These are phyloP conservation scores for Trissolcus brochymenae DNA, from an alignment of 2,888 invertebrate species.

Conservation along the genomic window DNA sequence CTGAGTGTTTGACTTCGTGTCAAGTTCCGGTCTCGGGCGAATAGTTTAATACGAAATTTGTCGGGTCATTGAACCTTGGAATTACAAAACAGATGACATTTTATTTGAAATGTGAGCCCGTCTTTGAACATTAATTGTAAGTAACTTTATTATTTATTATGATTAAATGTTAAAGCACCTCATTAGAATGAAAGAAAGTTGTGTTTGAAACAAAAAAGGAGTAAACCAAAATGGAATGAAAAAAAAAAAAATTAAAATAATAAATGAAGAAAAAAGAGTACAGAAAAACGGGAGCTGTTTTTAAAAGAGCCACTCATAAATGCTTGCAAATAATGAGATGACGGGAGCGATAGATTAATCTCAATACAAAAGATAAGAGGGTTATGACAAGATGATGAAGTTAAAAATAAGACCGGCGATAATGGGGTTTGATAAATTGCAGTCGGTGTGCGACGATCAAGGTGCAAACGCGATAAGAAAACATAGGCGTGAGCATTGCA, in stretches of 20 bases:
- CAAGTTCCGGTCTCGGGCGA: background rate
- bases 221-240: too few species aligned
- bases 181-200: too few species aligned
- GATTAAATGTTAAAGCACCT: too few species aligned
- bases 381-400: constrained; percentile 52
- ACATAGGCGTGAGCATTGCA: constrained; percentile 13
- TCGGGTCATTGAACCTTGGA: background rate
- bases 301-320: constrained; percentile 13
- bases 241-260: too few species aligned
- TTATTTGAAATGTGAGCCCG: too few species aligned
- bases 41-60: background rate
- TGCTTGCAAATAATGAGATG: constrained; percentile 40
- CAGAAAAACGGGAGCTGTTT: too few species aligned
- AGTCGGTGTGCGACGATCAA: constrained; percentile 36
- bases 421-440: constrained; percentile 48
- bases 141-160: too few species aligned
- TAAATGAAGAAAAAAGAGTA: too few species aligned
- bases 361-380: constrained; percentile 41
- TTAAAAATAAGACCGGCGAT: constrained; percentile 48
- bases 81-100: too few species aligned
- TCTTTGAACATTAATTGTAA: too few species aligned
- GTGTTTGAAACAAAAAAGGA: too few species aligned
- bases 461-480: constrained; percentile 43
- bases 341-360: constrained; percentile 43
- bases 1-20: background rate